Evolutionary conservation across 2,113 vertebrate genomes (phyloP).

Genomic region (Casuarius casuarius): DNA sequence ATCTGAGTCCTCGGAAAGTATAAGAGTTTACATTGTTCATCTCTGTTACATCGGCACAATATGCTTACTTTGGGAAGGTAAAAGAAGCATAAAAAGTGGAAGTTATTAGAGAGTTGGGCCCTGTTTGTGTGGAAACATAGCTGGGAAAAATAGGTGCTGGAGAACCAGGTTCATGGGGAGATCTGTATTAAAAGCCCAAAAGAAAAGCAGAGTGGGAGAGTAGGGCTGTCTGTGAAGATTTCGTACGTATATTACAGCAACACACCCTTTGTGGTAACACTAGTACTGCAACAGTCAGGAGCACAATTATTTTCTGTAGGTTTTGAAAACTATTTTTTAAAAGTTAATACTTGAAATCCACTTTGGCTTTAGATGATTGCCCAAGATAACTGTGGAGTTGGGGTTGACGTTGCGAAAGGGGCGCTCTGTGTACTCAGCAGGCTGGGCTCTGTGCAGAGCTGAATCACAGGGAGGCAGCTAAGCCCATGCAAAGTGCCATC

Average conservation of each 20-base stretch:
- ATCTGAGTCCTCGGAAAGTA: background rate
- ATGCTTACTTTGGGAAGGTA: background rate
- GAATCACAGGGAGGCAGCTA: background rate
- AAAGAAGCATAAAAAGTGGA: background rate
- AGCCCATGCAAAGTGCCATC: background rate
- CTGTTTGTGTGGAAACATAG: background rate
- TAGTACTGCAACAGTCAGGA: background rate
- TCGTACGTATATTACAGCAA: no score
- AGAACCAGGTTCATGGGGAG: background rate
- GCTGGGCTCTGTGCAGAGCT: background rate
- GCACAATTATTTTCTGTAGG: background rate
- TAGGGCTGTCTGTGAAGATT: background rate
- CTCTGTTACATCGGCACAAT: background rate
- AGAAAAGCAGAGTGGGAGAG: background rate
- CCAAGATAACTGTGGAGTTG: no score
- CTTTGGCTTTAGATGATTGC: background rate
- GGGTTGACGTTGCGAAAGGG: background rate
- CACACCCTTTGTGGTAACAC: background rate
- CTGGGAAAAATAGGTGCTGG: background rate
- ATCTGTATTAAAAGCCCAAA: background rate
- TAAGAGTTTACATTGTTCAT: background rate
- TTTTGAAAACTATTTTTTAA: background rate
- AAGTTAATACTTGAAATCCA: background rate
- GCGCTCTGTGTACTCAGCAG: rapidly evolving
- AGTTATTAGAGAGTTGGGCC: background rate